Evolutionary conservation across 92 coral and sea anemone species (phyloP), one percentile per base, ranked within the genome.

Genomic region (Porites cylindrica): DNA sequence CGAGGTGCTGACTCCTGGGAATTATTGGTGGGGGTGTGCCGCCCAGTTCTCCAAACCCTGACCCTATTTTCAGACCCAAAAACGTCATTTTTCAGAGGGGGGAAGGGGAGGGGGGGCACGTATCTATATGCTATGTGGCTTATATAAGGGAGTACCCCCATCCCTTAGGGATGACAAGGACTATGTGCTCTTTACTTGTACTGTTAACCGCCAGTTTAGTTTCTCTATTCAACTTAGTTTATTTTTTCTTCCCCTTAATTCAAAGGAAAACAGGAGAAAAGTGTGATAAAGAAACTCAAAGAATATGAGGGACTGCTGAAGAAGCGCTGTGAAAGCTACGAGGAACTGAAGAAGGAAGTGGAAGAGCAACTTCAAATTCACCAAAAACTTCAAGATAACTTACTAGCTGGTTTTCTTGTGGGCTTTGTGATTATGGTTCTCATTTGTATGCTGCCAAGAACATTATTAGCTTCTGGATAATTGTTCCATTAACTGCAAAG

Each of bases 341-440:
- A 82, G 21, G 71, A 56, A 60, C 69, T 82, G 38, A 82, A 82
- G 60, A 56, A 12, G 38, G 70, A 82, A 43, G 77, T 82, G 13
- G 70, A 82, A 8, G 86, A 82, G 2, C 86, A 71, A 59, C 86
- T 82, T 70, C 78, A 82, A 24, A 14, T 72, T 16, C 69, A 82
- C 14, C 78, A 70, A 63, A 71, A 82, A 47, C 86, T 70, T 58
- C 86, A 70, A 58, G 86, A 82, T 13, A 82, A 82, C 86, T 56
- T 82, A 67, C 19, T 82, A 17, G 86, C 86, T 71, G 86, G 86
- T 18, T 70, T 82, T 7, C 71, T 82, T 18, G 86, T 82, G 78
- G 86, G 86, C 29, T 82, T 82, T 70, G 86, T 82, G 50, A 70
- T 82, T 4, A 23, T 82, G 70, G 78, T 82, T 58, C 38, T 82